Conservation (phyloP, 1,140 invertebrate genomes). For the Lepidostoma basale region DNA sequence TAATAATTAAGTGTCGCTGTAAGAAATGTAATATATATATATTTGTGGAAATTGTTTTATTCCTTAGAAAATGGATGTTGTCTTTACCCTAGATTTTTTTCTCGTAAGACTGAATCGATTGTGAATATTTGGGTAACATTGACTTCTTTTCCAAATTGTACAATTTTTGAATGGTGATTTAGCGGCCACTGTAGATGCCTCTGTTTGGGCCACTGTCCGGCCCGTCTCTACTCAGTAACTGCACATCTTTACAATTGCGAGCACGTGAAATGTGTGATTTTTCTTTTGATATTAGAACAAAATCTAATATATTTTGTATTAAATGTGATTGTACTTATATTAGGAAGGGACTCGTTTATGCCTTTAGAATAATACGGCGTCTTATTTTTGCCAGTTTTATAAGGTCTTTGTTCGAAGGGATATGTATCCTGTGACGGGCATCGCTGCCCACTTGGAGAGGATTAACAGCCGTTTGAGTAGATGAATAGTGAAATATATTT, state of each 20-base stretch:
- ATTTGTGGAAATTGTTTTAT: conserved; percentile 18
- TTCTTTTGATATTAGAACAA: conserved; percentile 15
- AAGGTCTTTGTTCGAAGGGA: conserved; percentile 14
- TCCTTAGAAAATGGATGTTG: not conserved
- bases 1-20: conserved; percentile 12
- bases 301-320: conserved; percentile 22
- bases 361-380: conserved; percentile 13
- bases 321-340: conserved; percentile 28
- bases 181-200: no score
- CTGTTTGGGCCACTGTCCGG: no score
- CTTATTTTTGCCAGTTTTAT: conserved; percentile 11
- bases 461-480: conserved; percentile 27
- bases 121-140: conserved; percentile 21
- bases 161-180: no score
- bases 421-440: no score
- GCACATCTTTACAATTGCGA: conserved; percentile 10
- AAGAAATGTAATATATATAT: conserved; percentile 26
- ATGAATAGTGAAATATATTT: conserved; percentile 26
- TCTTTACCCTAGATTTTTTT: conserved; percentile 21
- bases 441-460: no score
- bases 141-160: conserved; percentile 19
- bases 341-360: conserved; percentile 20
- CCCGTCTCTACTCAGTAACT: no score
- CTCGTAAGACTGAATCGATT: conserved; percentile 26
- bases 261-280: conserved; percentile 16